Base-by-base conservation (phyloP, 2,113 vertebrate genomes). In the Tiliqua scincoides region DNA sequence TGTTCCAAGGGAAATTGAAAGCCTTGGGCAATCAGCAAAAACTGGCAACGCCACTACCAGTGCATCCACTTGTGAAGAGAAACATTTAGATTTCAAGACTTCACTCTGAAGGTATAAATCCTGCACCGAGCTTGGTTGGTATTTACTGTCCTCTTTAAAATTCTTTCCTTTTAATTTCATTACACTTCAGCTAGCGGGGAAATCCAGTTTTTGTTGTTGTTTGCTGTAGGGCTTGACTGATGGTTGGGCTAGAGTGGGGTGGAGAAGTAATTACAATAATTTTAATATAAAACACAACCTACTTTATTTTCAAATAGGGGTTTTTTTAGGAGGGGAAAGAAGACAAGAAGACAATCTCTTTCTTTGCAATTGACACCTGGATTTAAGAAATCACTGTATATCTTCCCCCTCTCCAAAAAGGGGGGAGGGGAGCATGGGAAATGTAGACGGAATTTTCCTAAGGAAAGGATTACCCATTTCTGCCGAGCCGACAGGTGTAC, bases 101-200 rank as follows among this genome's bases (percentile, higher is more conserved):
- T 23, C 11, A 61, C 20, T 59, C 23, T 63, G 25, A 70, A n/a
- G 4, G 6, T 40, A 43, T 11, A 79, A 37, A 52, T 32, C 14
- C 35, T 54, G 52, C 20, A 17, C 11, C 37, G 18, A 21, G 11
- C 4, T 48, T 61, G 10, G 30, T 79, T 85, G 3, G 12, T 48
- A 72, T 79, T 79, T 73, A 35, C 15, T 85, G 62, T 48, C 11
- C 68, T 62, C 35, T 48, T 35, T 30, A 21, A 70, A 72, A 83
- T 70, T n/a, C 35, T 67, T 85, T 57, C 75, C 23, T 85, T 79
- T 62, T 62, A 62, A 79, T 63, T 86, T 79, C 40, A 62, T 63
- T 79, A 32, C 77, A 43, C 15, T 62, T 72, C 54, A 80, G 67
- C 68, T 63, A 48, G 72, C 14, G 35, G 54, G 82, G 82, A 74